Evolutionary conservation across 2,797 vertebrate genomes (phyloP).

Genomic region (Enteromius fasciolatus): DNA sequence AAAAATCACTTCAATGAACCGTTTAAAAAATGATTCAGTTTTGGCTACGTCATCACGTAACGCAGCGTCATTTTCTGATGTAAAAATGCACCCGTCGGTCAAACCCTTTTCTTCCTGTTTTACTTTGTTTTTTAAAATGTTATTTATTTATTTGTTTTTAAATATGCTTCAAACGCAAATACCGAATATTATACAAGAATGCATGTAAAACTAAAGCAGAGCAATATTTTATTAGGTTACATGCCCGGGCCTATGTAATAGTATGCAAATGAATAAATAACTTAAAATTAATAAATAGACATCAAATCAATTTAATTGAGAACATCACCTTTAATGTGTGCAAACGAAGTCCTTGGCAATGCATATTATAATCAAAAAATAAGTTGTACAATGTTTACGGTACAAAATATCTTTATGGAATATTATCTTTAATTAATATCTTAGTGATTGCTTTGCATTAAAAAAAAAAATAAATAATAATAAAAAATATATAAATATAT

Average conservation of each 20-base stretch:
- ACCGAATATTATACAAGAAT: not conserved
- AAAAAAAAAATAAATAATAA: too few relatives aligned
- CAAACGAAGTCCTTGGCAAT: not conserved
- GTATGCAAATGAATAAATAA: not conserved
- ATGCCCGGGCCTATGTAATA: not conserved
- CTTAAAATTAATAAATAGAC: not conserved
- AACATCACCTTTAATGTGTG: not conserved
- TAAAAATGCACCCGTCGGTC: not conserved
- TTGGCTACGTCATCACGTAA: not conserved
- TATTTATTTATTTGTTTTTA: too few relatives aligned
- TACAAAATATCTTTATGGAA: not conserved
- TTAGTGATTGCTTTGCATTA: not conserved
- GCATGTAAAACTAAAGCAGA: not conserved
- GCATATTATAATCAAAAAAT: too few relatives aligned
- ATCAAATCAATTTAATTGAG: not conserved
- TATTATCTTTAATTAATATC: not conserved
- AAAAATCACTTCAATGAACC: not conserved
- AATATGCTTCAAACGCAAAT: not conserved
- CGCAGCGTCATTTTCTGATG: not conserved
- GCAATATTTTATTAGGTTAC: not conserved
- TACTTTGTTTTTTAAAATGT: not conserved
- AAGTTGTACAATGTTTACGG: not conserved
- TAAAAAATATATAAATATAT: too few relatives aligned
- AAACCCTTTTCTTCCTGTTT: not conserved
- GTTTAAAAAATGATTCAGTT: not conserved